Evolutionary conservation across 2,797 vertebrate genomes (phyloP), one percentile per base, ranked within the genome.

Genomic region (Parambassis ranga): DNA sequence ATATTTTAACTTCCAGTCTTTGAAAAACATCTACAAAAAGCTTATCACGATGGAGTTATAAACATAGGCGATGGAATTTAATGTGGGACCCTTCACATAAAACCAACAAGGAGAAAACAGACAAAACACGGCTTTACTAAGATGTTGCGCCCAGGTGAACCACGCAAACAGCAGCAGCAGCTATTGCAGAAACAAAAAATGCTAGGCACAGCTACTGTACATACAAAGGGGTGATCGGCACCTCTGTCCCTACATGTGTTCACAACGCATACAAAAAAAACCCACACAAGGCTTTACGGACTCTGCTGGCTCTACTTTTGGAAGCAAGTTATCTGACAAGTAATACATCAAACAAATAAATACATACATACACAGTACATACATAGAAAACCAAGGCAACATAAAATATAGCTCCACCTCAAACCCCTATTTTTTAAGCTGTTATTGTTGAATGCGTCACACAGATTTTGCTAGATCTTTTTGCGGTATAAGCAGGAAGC

Each of bases 1-100:
- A 93, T 93, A 91, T 93, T 92, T 90, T 76, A 63, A 91, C 92
- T 96, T 97, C 95, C 95, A 98, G 95, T 98, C 94, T 94, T 82
- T 90, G 90, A 90, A 93, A 93, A 92, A 93, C 92, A 92, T 91
- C 91, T 93, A 92, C 90, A 92, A 93, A 93, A 93, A 89, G 59
- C 86, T 73, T 70, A 93, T 93, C 94, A 95, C 94, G 92, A 94
- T 92, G 94, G 91, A 92, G 90, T 92, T 92, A 91, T 92, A 94
- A 93, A 95, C 90, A 76, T 27, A 94, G 90, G 93, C 92, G 86
- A 91, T 86, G 89, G 85, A 1, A 87, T 93, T 92, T 90, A 92
- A 91, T 89, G 70, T 90, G 86, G 86, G 93, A 90, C 75, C 92
- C 85, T 93, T 89, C 92, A 92, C 92, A 91, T 87, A 26, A 89